These are phyloP conservation scores for Dendrocincla tyrannina DNA, from an alignment of 2,797 vertebrate species.

Conservation along the genomic window DNA sequence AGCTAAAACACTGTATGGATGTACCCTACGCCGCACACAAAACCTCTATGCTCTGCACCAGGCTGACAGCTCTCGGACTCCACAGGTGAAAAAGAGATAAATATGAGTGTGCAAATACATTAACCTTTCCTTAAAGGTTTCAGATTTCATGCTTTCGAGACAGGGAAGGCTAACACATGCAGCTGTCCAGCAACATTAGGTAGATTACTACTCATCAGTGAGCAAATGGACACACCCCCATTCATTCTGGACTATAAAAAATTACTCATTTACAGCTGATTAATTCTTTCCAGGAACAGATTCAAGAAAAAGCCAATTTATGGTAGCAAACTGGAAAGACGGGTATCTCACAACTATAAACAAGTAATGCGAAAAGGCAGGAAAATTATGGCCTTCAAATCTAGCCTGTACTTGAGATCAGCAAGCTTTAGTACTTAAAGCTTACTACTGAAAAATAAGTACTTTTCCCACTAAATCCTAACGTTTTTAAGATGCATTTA, in stretches of 20 bases:
- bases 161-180: neutral
- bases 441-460: neutral
- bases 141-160: neutral
- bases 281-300: neutral
- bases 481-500: neutral
- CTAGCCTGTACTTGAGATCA: neutral
- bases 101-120: neutral
- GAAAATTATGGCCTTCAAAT: neutral
- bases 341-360: neutral
- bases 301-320: neutral
- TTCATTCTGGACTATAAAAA: neutral
- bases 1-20: neutral
- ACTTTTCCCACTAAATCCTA: neutral
- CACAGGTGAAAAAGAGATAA: neutral
- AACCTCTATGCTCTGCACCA: neutral
- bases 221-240: neutral
- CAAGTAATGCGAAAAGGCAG: neutral
- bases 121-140: neutral
- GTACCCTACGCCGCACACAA: fast-evolving
- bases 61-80: neutral
- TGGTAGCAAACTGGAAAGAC: neutral
- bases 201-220: neutral
- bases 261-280: neutral
- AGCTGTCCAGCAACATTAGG: neutral
- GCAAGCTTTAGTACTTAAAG: neutral